A percentile compares a stretch with the other conserved stretches of the same genome.
phyloP scores from a whole-genome alignment of 2,888 invertebrate species.

The Lepidochitona cinerea region DNA sequence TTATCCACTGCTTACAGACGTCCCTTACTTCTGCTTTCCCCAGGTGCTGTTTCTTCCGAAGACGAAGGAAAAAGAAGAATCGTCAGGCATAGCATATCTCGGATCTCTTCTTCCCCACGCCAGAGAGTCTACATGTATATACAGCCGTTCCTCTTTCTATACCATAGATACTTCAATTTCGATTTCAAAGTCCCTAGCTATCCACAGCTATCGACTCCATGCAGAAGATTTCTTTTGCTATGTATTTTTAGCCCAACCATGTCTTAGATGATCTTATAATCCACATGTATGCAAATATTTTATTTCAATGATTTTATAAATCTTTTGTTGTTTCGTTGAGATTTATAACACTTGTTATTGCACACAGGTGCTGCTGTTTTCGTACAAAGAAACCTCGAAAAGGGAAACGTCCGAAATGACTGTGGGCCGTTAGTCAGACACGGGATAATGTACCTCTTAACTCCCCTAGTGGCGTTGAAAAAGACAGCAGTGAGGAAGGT shows the following conservation, averaged over 20 bases:
- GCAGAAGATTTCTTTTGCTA: too few relatives aligned
- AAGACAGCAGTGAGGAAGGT: background rate
- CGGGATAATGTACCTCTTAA: slow-evolving; percentile 51
- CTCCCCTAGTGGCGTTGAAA: slow-evolving; percentile 30
- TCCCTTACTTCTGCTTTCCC: slow-evolving; percentile 56
- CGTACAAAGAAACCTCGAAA: slow-evolving; percentile 50
- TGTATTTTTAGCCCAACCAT: too few relatives aligned
- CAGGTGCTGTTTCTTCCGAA: slow-evolving; percentile 99
- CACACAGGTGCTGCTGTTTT: slow-evolving; percentile 61
- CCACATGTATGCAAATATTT: too few relatives aligned
- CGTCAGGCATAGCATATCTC: slow-evolving; percentile 47
- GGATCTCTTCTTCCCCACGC: slow-evolving; percentile 3
- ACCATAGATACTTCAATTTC: background rate
- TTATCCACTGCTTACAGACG: background rate
- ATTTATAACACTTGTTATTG: background rate
- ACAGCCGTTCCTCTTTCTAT: background rate
- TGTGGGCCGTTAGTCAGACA: slow-evolving; percentile 50
- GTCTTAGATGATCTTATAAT: too few relatives aligned
- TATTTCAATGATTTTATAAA: too few relatives aligned
- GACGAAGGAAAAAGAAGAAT: slow-evolving; percentile 99
- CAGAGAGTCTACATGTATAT: slow-evolving; percentile 1
- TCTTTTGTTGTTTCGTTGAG: too few relatives aligned
- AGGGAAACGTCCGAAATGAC: slow-evolving; percentile 63
- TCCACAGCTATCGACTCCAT: too few relatives aligned
- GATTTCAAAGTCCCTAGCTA: too few relatives aligned